These are phyloP conservation scores for Macrophya alboannulata DNA, from an alignment of 2,888 invertebrate species.

Conservation along the genomic window DNA sequence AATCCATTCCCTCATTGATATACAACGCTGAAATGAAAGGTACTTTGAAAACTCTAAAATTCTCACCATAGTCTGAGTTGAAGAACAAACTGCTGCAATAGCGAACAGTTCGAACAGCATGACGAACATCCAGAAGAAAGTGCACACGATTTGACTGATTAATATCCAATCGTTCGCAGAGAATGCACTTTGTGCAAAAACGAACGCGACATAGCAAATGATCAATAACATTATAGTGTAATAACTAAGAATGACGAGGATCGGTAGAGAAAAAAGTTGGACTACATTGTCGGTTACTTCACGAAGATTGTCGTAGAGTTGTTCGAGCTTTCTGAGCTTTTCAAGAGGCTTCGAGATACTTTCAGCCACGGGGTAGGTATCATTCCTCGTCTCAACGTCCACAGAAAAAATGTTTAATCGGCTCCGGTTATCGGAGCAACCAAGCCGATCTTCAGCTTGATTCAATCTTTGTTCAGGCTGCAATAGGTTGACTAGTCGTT, in stretches of 20 bases:
- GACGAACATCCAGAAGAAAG: neutral
- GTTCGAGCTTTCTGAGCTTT: neutral
- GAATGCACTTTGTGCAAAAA: neutral
- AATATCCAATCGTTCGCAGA: neutral
- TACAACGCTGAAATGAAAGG: neutral
- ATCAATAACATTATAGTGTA: neutral
- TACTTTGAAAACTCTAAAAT: neutral
- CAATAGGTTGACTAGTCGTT: neutral
- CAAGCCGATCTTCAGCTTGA: neutral
- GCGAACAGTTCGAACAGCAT: constrained; percentile 3
- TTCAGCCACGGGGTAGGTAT: neutral
- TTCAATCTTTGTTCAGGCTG: neutral
- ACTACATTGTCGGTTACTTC: constrained; percentile 4
- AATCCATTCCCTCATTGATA: neutral
- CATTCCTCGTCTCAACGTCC: neutral
- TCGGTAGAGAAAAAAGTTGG: constrained; percentile 18
- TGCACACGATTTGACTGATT: neutral
- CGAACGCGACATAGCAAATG: neutral
- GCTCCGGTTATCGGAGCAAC: neutral
- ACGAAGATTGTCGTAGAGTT: constrained; percentile 5
- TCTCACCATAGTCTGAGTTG: constrained; percentile 23
- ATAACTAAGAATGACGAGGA: neutral
- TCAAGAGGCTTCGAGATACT: neutral
- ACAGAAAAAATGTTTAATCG: neutral
- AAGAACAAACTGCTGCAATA: constrained; percentile 9